Base-by-base conservation (phyloP, 1,140 invertebrate genomes). In the Phenacoccus solenopsis region DNA sequence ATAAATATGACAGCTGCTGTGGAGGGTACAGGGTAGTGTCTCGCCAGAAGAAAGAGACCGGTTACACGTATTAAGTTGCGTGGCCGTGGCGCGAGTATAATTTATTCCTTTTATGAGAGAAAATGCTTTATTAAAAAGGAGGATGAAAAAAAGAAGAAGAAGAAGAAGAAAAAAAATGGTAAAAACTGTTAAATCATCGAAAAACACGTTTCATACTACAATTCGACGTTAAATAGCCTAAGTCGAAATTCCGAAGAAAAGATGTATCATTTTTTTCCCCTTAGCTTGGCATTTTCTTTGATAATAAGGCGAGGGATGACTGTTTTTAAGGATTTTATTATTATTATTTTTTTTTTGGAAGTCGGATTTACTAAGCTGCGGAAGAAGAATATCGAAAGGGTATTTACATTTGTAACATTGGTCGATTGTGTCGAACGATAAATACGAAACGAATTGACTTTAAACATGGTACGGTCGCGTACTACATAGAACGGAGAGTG, bases 111-210 rank as follows among this genome's bases (percentile, higher is more conserved):
- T 16, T 64, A 9, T 64, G 30, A 20, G 56, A 64, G 59, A 64
- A 64, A 64, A 64, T 64, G 59, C n/a, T n/a, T 64, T 64, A 64
- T 64, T 64, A 64, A 10, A 27, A 64, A 64, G 21, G 25, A 64
- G n/a, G n/a, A 64, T 16, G 16, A 20, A 25, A 25, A 20, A 20
- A 59, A 5, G 16, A 59, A 59, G 16, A 59, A 59, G 5, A 59
- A 59, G 16, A 5, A 20, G 7, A 59, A 20, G 7, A 59, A 20
- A 20, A 64, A 64, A 25, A 64, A 64, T 24, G 25, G 59, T 64
- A 64, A 64, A 64, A 64, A 64, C 59, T 64, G 59, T 64, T 64
- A 64, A 64, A 64, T 64, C 59, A 64, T 64, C 59, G 59, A 64
- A 64, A 64, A 64, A 64, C 59, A 64, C 59, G 59, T 64, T 64